Evolutionary conservation across 2,888 invertebrate genomes (phyloP), one percentile per base, ranked within the genome.

Genomic region (Galerucella pusilla): DNA sequence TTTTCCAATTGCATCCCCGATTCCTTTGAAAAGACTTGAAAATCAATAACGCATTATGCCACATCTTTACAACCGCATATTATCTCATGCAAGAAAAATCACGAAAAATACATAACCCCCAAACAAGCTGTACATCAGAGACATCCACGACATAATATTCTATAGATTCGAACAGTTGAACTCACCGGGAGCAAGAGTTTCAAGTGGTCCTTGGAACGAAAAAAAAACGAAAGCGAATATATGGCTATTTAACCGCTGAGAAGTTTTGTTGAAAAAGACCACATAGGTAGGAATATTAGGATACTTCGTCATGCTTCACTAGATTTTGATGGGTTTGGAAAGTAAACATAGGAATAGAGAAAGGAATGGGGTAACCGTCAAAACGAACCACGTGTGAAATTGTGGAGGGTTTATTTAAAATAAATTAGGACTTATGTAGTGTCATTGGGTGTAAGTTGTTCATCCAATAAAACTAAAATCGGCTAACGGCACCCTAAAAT

Each of bases 211-310:
- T 60, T 46, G 46, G 20, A 42, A 46, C 42, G 20, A 28, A 80
- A 80, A 79, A 71, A 66, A 73, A 74, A 28, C 60, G 59, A 71
- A 75, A 49, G 68, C 59, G 73, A 76, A 79, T 80, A 79, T 80
- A 78, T 75, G 81, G 80, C 80, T 82, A 82, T 82, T 83, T 83
- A 81, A 81, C 81, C 59, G 73, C 69, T 59, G 71, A 75, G 72
- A 60, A 76, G 76, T 78, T 78, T 78, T 78, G 76, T 77, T 70
- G 77, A 68, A 79, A 78, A 77, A 76, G 85, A 84, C 85, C 85
- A 84, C 86, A 85, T 86, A 85, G 85, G 85, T 86, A 85, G 83
- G 84, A 85, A 84, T 84, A 86, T 86, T 86, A 82, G 85, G 82
- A 80, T 83, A 83, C 86, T 86, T 35, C 72, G 69, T 71, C 12